Base-by-base conservation (phyloP, 2,888 invertebrate species). In the Cephus sareptanus region DNA sequence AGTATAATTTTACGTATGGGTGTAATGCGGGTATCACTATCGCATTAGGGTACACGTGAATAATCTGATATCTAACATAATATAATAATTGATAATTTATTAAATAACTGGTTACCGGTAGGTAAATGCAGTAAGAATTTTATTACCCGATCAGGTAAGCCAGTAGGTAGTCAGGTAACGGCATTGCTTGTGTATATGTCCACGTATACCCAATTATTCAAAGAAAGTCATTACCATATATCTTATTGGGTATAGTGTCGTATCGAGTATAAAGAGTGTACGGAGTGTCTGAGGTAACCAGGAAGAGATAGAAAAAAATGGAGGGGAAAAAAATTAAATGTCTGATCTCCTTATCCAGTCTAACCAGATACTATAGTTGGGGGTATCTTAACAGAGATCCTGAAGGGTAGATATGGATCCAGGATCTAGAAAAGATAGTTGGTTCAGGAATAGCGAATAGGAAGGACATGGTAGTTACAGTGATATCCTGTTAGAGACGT, bases 191-290 rank as follows among this genome's bases (percentile, higher is more conserved):
- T 23, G 23, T 56, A 56, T 56, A 15, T 56, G 23, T 71, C 12
- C 31, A 83, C 80, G 79, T 81, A 81, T 80, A 76, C 81, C 77
- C 82, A 84, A 86, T 85, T 85, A 86, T 84, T 84, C 82, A 76
- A 77, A 23, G 73, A 79, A 71, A 75, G 74, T 78, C 81, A 76
- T 84, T 83, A 83, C 83, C 84, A 75, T 84, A 84, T 86, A 85
- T 86, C 85, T 84, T 84, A 81, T 82, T 80, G 85, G 84, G 80
- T 79, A 78, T 75, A 56, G 71, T 34, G 71, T 33, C 31, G 71
- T 13, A 71, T 71, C 9, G n/a, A 13, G 71, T 33, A 31, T 13
- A 34, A 71, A 33, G 33, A 71, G 13, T 13, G 71, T 71, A 71
- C 71, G 71, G 71, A 34, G 71, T 33, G 71, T 71, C 71, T 13